Conservation (phyloP, 1,140 invertebrate genomes). For the Drosophila varians region DNA sequence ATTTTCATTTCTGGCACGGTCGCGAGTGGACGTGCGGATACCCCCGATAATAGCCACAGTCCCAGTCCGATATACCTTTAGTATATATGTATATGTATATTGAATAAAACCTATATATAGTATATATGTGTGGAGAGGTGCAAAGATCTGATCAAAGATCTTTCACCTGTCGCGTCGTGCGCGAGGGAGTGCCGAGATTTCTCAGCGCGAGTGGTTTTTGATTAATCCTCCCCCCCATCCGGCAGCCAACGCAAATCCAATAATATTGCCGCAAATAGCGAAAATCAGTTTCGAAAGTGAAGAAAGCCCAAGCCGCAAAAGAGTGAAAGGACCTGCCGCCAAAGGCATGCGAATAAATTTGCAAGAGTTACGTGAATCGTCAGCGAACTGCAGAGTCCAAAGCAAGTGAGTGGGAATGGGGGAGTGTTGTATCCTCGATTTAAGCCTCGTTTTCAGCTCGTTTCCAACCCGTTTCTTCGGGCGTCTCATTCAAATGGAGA, state of each 20-base stretch:
- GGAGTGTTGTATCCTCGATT: conserved; percentile 1
- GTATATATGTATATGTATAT: conserved; percentile 34
- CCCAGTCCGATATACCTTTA: conserved; percentile 36
- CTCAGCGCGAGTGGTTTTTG: conserved; percentile 23
- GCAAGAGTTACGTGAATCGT: conserved; percentile 54
- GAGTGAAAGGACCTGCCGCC: conserved; percentile 48
- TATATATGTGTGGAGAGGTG: conserved; percentile 36
- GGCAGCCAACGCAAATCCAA: background rate
- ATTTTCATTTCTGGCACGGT: conserved; percentile 76
- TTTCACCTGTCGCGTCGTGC: conserved; percentile 54
- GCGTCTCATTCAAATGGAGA: conserved; percentile 38
- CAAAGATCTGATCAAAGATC: conserved; percentile 34
- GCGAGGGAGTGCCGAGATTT: conserved; percentile 39
- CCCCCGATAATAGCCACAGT: conserved; percentile 40
- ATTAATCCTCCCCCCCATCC: conserved; percentile 1
- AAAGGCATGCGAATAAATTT: conserved; percentile 75
- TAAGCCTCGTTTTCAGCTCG: background rate
- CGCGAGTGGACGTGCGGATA: conserved; percentile 76
- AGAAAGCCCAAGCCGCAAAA: conserved; percentile 5
- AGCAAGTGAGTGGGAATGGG: conserved; percentile 53
- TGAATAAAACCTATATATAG: background rate
- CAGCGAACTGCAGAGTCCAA: conserved; percentile 45
- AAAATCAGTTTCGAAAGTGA: conserved; percentile 19
- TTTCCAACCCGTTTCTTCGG: conserved; percentile 16
- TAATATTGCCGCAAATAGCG: background rate